These are phyloP conservation scores for Altica lythri DNA, from an alignment of 2,888 invertebrate species.

Conservation along the genomic window DNA sequence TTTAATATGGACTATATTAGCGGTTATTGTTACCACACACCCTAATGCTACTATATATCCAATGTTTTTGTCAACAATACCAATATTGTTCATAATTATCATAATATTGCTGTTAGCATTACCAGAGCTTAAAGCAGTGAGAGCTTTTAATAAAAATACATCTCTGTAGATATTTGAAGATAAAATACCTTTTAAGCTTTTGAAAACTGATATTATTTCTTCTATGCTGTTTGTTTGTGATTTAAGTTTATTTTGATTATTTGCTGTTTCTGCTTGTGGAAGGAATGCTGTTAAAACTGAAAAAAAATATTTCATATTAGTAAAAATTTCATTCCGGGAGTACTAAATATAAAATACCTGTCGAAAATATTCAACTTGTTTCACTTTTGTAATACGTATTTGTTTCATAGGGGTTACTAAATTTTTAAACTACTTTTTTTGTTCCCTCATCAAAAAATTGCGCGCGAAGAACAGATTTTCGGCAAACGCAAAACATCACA, in stretches of 20 bases:
- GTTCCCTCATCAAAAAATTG: too few species aligned
- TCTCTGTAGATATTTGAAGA: constrained; percentile 13
- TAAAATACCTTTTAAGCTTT: constrained; percentile 1
- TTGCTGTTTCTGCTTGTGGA: neutral
- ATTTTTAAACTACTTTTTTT: too few species aligned
- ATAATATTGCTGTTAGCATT: constrained; percentile 2
- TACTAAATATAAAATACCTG: too few species aligned
- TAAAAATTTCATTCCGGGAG: too few species aligned
- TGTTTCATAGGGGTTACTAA: too few species aligned
- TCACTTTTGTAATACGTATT: too few species aligned
- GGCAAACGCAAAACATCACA: too few species aligned
- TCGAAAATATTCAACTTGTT: too few species aligned
- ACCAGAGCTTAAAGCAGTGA: constrained; percentile 6
- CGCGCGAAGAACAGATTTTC: too few species aligned
- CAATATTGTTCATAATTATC: neutral
- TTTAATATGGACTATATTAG: constrained; percentile 1
- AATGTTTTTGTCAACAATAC: constrained; percentile 1
- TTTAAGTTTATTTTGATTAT: neutral
- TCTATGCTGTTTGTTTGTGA: neutral
- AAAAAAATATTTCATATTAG: too few species aligned
- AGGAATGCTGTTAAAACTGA: neutral
- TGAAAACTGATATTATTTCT: constrained; percentile 2
- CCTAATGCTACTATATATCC: constrained; percentile 5
- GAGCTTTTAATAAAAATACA: constrained; percentile 11
- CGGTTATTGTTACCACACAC: neutral